Evolutionary conservation across 2,888 invertebrate species (phyloP).

Genomic region (Coelopa pilipes): DNA sequence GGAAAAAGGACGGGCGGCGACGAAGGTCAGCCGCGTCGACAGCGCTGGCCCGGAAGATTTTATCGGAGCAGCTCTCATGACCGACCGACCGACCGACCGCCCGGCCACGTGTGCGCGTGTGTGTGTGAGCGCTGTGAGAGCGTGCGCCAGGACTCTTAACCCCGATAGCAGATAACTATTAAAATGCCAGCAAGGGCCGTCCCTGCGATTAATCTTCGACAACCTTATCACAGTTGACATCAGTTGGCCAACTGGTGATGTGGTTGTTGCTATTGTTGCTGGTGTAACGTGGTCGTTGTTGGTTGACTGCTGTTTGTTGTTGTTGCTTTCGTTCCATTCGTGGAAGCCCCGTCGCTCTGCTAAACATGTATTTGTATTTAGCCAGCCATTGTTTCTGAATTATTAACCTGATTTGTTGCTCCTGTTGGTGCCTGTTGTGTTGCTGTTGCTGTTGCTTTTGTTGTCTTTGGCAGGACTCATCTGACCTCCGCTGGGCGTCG

Average conservation of each 20-base stretch:
- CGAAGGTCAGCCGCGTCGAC: conserved; percentile 22
- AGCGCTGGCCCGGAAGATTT: conserved; percentile 11
- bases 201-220: conserved; percentile 47
- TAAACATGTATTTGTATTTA: conserved; percentile 13
- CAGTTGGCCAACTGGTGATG: conserved; percentile 32
- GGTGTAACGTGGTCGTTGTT: background rate
- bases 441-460: background rate
- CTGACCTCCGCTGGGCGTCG: conserved; percentile 18
- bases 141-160: conserved; percentile 45
- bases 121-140: conserved; percentile 10
- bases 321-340: background rate
- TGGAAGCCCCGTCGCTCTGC: background rate
- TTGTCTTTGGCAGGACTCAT: background rate
- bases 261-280: conserved; percentile 27
- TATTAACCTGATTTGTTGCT: conserved; percentile 25
- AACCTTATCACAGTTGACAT: conserved; percentile 48
- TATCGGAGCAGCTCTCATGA: conserved; percentile 16
- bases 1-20: conserved; percentile 14
- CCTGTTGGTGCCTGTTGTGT: background rate
- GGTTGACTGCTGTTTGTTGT: background rate
- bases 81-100: background rate
- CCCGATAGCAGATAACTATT: conserved; percentile 47
- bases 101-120: background rate
- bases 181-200: conserved; percentile 47
- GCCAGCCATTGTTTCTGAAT: conserved; percentile 35